Evolutionary conservation across 2,888 invertebrate species (phyloP).

Genomic region (Prenolepis imparis): DNA sequence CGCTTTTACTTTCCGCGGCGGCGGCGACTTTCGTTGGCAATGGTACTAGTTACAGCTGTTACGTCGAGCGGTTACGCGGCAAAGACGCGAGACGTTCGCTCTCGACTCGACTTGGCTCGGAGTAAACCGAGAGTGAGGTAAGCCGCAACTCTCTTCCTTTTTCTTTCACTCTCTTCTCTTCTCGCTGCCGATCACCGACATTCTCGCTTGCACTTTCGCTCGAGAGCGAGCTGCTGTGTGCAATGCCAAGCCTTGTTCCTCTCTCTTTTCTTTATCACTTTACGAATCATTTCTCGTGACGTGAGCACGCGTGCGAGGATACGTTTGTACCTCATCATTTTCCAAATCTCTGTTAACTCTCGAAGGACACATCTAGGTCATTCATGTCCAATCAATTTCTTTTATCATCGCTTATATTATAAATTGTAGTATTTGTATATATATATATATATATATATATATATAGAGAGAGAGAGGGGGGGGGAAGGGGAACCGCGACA

Average conservation of each 20-base stretch:
- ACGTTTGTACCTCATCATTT: not conserved
- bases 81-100: constrained; percentile 56
- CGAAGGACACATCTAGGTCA: constrained; percentile 3
- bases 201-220: constrained; percentile 70
- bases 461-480: not conserved
- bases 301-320: not conserved
- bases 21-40: constrained; percentile 84
- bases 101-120: constrained; percentile 55
- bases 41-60: constrained; percentile 85
- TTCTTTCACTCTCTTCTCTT: not conserved
- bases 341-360: constrained; percentile 13
- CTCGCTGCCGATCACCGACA: constrained; percentile 43
- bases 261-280: not conserved
- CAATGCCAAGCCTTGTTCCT: constrained; percentile 5
- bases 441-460: not conserved
- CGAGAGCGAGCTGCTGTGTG: not conserved
- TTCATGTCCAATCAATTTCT: constrained; percentile 11
- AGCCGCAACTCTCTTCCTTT: constrained; percentile 54
- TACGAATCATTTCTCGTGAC: constrained; percentile 5
- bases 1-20: constrained; percentile 83
- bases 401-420: not conserved
- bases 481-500: too few species aligned
- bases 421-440: not conserved
- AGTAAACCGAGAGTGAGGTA: constrained; percentile 58
- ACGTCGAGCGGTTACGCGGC: constrained; percentile 81